A percentile compares a stretch with the other conserved stretches of the same genome.
These are phyloP conservation scores for Fregata magnificens DNA, from an alignment of 2,113 vertebrate species.

Conservation along the genomic window DNA sequence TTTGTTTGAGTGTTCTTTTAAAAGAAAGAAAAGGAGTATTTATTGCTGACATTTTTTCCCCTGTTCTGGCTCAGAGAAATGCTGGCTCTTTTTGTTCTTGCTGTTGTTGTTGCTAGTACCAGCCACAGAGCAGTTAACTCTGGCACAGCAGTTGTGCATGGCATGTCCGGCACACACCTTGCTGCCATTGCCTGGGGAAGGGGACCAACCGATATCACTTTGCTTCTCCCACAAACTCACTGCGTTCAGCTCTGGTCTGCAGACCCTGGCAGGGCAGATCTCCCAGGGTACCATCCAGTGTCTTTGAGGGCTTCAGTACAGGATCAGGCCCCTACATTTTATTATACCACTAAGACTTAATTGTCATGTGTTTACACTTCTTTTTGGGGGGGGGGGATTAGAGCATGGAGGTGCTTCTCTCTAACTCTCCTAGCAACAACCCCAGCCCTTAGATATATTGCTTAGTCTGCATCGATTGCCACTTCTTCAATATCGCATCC, in stretches of 20 bases:
- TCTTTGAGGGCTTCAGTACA: background rate
- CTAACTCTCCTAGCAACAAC: background rate
- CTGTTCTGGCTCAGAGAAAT: background rate
- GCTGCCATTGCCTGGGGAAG: background rate
- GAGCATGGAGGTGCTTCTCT: background rate
- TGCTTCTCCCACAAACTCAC: background rate
- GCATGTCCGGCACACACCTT: background rate
- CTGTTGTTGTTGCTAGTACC: background rate
- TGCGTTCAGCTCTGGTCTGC: background rate
- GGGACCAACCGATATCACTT: background rate
- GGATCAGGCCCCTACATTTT: background rate
- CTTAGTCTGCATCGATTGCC: background rate
- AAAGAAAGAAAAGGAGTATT: constrained; percentile 32
- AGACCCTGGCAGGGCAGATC: background rate
- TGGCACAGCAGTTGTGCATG: background rate
- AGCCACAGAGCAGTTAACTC: background rate
- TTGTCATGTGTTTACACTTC: constrained; percentile 37
- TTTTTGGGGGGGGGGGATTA: too few relatives aligned
- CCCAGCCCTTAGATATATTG: background rate
- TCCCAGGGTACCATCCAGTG: background rate
- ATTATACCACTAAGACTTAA: constrained; percentile 33
- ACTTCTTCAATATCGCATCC: background rate
- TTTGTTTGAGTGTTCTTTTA: constrained; percentile 8
- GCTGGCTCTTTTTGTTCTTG: background rate
- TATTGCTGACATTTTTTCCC: constrained; percentile 22